These are phyloP conservation scores for Drosophila tropicalis DNA, from an alignment of 1,140 invertebrate genomes.

Conservation along the genomic window DNA sequence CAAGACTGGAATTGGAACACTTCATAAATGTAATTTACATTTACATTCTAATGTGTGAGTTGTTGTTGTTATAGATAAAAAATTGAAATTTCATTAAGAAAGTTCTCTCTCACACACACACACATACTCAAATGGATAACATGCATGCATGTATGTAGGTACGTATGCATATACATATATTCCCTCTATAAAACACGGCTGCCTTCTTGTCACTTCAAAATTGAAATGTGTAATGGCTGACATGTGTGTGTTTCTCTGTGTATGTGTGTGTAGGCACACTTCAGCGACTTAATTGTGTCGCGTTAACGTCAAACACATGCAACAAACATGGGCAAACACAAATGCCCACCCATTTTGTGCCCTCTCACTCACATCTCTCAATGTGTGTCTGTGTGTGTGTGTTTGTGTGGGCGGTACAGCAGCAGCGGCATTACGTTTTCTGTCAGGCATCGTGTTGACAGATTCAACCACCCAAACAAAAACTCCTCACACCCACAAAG, in stretches of 20 bases:
- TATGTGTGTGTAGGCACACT: conserved; percentile 65
- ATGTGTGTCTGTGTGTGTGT: conserved; percentile 21
- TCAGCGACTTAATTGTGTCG: conserved; percentile 80
- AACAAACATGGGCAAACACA: conserved; percentile 80
- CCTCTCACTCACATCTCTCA: neutral
- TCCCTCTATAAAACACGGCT: conserved; percentile 1
- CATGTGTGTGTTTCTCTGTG: conserved; percentile 30
- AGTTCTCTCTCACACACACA: conserved; percentile 43
- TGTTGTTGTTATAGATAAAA: conserved; percentile 11
- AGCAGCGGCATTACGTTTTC: conserved; percentile 41
- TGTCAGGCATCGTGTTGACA: conserved; percentile 69
- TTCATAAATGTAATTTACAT: conserved; percentile 70
- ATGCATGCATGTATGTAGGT: conserved; percentile 20
- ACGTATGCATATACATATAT: neutral
- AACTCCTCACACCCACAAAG: conserved; percentile 60
- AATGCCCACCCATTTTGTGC: conserved; percentile 41
- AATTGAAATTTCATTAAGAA: conserved; percentile 81
- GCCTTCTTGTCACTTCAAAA: conserved; percentile 58
- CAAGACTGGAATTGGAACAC: conserved; percentile 28
- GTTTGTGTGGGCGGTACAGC: neutral
- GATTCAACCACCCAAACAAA: conserved; percentile 75
- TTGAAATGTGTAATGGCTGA: conserved; percentile 77
- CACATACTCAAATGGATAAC: neutral
- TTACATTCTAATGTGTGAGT: conserved; percentile 20
- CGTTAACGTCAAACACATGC: conserved; percentile 80